A percentile compares a stretch with the other conserved stretches of the same genome.
phyloP scores from a whole-genome alignment of 2,888 invertebrate genomes.

The Heliconius hortense region DNA sequence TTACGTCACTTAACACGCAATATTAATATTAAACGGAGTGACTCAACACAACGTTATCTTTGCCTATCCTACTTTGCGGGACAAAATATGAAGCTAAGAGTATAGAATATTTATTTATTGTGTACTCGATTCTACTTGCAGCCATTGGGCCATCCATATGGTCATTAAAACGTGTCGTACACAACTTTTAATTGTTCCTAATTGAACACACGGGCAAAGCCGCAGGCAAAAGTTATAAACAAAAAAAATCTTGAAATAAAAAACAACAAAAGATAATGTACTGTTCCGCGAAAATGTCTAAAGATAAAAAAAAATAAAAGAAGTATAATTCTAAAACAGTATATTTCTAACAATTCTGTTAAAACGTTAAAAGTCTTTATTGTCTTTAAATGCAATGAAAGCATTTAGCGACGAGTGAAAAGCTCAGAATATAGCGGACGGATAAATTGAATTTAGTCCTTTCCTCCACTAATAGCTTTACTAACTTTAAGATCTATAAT shows the following conservation, averaged over 20 bases:
- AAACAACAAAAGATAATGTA: not conserved
- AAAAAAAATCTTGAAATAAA: not conserved
- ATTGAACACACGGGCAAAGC: not conserved
- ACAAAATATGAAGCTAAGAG: not conserved
- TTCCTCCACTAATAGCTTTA: not conserved
- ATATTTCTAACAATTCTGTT: slow-evolving; percentile 6
- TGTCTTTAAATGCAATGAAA: slow-evolving; percentile 21
- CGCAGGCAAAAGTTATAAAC: not conserved
- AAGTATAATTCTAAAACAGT: slow-evolving; percentile 3
- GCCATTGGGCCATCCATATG: too few relatives aligned
- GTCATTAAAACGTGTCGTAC: not conserved
- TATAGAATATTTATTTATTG: not conserved
- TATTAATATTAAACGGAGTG: too few relatives aligned
- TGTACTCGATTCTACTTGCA: not conserved
- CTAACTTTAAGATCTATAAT: not conserved
- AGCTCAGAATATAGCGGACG: slow-evolving; percentile 8
- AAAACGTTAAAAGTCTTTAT: slow-evolving; percentile 18
- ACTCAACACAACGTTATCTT: not conserved
- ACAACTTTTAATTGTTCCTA: not conserved
- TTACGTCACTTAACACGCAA: not conserved
- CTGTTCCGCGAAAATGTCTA: too few relatives aligned
- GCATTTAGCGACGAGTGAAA: slow-evolving; percentile 18
- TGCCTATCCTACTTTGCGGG: not conserved
- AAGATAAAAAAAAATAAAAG: not conserved
- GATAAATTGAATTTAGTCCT: slow-evolving; percentile 7